These are phyloP conservation scores for Rhynchonema sp. DNA, from an alignment of 2,888 invertebrate species.

Conservation along the genomic window DNA sequence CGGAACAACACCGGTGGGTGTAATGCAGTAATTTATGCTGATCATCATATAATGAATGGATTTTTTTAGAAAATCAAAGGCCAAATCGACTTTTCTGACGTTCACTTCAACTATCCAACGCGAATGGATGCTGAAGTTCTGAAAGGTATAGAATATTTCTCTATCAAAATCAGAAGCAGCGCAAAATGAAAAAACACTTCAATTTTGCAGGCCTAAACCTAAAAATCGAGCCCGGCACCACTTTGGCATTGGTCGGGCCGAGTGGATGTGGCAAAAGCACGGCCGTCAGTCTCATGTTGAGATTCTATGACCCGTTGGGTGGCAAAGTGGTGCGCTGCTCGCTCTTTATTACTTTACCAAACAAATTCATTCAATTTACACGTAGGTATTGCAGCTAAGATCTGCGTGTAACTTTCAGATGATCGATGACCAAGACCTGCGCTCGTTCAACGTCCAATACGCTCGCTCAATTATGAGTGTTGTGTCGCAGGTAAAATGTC, in stretches of 20 bases:
- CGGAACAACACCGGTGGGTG: constrained; percentile 12
- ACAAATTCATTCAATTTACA: too few species aligned
- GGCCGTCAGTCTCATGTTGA: constrained; percentile 53
- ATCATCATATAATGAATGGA: too few species aligned
- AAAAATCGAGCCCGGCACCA: constrained; percentile 13
- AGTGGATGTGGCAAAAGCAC: constrained; percentile 76
- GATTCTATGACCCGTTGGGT: constrained; percentile 54
- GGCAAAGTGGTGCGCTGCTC: constrained; percentile 47
- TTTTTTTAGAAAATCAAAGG: constrained; percentile 12
- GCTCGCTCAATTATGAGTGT: constrained; percentile 58
- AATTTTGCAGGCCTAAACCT: too few species aligned
- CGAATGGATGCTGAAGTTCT: constrained; percentile 19
- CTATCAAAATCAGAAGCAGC: too few species aligned
- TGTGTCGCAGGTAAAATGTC: constrained; percentile 73
- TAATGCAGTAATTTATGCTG: neutral
- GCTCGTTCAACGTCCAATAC: constrained; percentile 45
- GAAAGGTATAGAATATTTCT: too few species aligned
- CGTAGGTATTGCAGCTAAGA: too few species aligned
- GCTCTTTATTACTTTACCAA: too few species aligned
- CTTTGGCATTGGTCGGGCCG: constrained; percentile 35
- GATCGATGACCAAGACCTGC: constrained; percentile 36
- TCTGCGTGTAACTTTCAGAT: too few species aligned
- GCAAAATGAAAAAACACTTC: too few species aligned
- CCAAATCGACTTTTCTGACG: constrained; percentile 16
- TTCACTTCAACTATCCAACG: constrained; percentile 24